Base-by-base conservation (phyloP, 2,797 vertebrate species). In the Poecile montanus region DNA sequence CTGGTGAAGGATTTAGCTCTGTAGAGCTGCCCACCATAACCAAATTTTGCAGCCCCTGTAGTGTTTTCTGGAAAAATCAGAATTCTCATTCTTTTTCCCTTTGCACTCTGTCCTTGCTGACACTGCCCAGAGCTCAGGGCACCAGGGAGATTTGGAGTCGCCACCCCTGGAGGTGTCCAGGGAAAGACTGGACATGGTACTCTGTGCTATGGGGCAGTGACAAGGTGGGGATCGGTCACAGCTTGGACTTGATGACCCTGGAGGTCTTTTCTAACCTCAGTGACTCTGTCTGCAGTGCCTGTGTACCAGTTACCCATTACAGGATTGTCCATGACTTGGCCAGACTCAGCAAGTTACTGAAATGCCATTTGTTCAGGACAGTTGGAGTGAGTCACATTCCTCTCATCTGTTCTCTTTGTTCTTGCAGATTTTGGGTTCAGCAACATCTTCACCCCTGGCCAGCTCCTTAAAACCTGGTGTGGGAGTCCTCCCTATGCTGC, bases 381-480 rank as follows among this genome's bases (percentile, higher is more conserved):
- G 13, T 8, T 42, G 57, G 22, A 76, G 44, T 32, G 61, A 68
- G 32, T 63, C 18, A 1, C 42, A 8, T 34, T 54, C 50, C 62
- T 58, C 51, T 76, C 44, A 73, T 34, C 2, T 0, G 10, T 70
- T 45, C 66, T 88, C 91, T 62, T 66, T 93, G 66, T 78, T 54
- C 79, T 94, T 95, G 61, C 97, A 99, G 99, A 99, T 97, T 99
- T 99, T 96, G 99, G 99, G 90, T 99, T 99, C 98, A 99, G 99
- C 97, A 99, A 99, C 97, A 98, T 99, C 97, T 99, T 99, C 97
- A 99, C 99, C 18, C 98, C 99, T 38, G 99, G 99, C 23, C 99
- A 99, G 97, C 97, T 99, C 91, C 97, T 99, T 83, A 99, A 99
- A 98, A 99, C 99, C 5, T 99, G 99, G 99, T 99, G 99, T 77